Evolutionary conservation across 2,113 vertebrate species (phyloP), one percentile per base, ranked within the genome.

Genomic region (Lepisosteus osseus): DNA sequence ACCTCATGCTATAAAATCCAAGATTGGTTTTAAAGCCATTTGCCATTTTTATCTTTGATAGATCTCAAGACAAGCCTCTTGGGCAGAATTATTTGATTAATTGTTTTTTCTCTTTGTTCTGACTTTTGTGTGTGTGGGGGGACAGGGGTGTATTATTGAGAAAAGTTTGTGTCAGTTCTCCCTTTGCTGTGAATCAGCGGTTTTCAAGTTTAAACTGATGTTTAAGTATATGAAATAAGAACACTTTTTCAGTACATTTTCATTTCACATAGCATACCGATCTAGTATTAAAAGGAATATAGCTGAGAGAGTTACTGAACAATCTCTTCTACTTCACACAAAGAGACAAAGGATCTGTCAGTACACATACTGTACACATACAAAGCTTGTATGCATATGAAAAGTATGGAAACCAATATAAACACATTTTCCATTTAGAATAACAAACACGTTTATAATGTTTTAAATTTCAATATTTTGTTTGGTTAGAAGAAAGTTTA

Each of bases 11-110:
- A 81, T 83, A 81, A 83, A 83, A 83, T 72, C 67, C 57, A 67
- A 84, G 74, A 84, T 77, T 81, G 76, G 74, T 69, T 81, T 80
- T 76, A 80, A 77, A 83, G 61, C 75, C 73, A 78, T 83, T 79
- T 83, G 79, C 79, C 77, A 79, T 80, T 83, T 59, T 79, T 67
- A 80, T 79, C 79, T 80, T 51, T 75, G 76, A 77, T 75, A 44
- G 73, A 75, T 69, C 65, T 70, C 66, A 43, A 77, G 72, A 80
- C 73, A 79, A 76, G 62, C 70, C 81, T 77, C 77, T 63, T 61
- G 75, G 77, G 79, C 67, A 79, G 67, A 74, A 61, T 74, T 80
- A 80, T 80, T 80, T 80, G 72, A 83, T 80, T 80, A 76, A 76
- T 78, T 78, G 79, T 72, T 80, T 54, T 72, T 80, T 68, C 41